Percentiles rank a stretch among this genome's conserved stretches.
Evolutionary conservation across 2,888 invertebrate genomes (phyloP).

Genomic region (Drosophila macrospina): DNA sequence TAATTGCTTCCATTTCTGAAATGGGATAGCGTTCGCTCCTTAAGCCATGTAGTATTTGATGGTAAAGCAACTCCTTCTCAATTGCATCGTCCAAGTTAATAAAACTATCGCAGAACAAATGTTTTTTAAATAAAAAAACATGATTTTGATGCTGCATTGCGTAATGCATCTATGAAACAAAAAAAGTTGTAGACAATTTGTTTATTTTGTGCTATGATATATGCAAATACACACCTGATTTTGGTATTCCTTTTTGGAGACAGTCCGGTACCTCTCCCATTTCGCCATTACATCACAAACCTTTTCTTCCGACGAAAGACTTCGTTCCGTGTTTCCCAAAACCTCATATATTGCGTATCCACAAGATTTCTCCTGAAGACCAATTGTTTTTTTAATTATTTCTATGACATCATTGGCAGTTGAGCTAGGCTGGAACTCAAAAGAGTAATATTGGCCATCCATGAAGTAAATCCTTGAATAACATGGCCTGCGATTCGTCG

Average conservation of each 20-base stretch:
- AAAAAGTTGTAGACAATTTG: not conserved
- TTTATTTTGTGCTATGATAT: not conserved
- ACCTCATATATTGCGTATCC: slow-evolving; percentile 98
- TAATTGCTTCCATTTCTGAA: slow-evolving; percentile 97
- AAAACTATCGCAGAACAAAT: slow-evolving; percentile 92
- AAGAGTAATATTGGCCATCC: slow-evolving; percentile 97
- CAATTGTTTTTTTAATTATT: slow-evolving; percentile 95
- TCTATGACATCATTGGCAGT: slow-evolving; percentile 95
- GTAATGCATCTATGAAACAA: slow-evolving; percentile 15
- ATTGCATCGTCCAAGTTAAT: slow-evolving; percentile 93
- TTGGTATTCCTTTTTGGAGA: slow-evolving; percentile 87
- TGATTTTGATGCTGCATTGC: slow-evolving; percentile 86
- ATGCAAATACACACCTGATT: slow-evolving; percentile 69
- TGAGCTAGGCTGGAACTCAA: slow-evolving; percentile 97
- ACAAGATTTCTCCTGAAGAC: slow-evolving; percentile 86
- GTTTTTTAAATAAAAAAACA: slow-evolving; percentile 92
- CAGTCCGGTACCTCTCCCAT: slow-evolving; percentile 95
- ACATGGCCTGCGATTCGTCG: slow-evolving; percentile 95
- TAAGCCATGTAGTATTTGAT: slow-evolving; percentile 96
- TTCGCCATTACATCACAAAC: slow-evolving; percentile 97
- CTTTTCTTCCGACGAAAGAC: slow-evolving; percentile 93
- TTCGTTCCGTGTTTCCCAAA: slow-evolving; percentile 93
- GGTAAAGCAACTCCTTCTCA: slow-evolving; percentile 96
- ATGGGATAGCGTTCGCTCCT: slow-evolving; percentile 96
- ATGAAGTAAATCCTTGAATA: slow-evolving; percentile 96